Evolutionary conservation across 2,888 invertebrate genomes (phyloP).

Genomic region (Phania funesta): DNA sequence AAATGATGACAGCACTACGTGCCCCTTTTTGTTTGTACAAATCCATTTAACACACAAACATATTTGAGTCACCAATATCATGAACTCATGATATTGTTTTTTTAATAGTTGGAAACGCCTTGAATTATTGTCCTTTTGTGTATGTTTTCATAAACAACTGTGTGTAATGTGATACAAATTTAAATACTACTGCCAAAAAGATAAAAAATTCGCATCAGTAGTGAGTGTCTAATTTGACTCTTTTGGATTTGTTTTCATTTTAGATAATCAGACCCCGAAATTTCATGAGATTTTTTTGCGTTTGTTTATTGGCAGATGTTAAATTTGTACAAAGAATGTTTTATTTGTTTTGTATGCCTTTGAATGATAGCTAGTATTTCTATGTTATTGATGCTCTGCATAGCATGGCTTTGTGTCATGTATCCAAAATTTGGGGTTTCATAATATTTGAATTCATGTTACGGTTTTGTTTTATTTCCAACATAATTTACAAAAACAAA

Average conservation of each 20-base stretch:
- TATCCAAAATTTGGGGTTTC: constrained; percentile 6
- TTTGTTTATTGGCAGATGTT: constrained; percentile 51
- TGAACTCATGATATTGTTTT: not conserved
- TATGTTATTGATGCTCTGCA: constrained; percentile 34
- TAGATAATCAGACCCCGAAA: constrained; percentile 38
- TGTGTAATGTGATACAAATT: constrained; percentile 31
- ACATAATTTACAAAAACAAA: constrained; percentile 26
- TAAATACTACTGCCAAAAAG: constrained; percentile 49
- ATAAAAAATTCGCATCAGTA: constrained; percentile 19
- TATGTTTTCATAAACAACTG: not conserved
- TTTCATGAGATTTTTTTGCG: constrained; percentile 14
- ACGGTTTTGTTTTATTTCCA: not conserved
- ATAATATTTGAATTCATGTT: constrained; percentile 9
- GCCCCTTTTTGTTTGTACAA: too few relatives aligned
- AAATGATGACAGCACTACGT: too few relatives aligned
- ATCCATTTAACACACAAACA: constrained; percentile 1
- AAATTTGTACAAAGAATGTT: constrained; percentile 34
- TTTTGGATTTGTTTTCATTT: constrained; percentile 40
- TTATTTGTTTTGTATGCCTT: not conserved
- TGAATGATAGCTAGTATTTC: not conserved
- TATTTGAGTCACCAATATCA: not conserved
- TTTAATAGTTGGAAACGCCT: constrained; percentile 28
- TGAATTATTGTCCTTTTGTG: constrained; percentile 41
- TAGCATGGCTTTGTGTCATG: constrained; percentile 14
- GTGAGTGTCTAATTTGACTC: constrained; percentile 20